Conservation (phyloP, 2,888 invertebrate species). For the Sussaba pulchella region DNA sequence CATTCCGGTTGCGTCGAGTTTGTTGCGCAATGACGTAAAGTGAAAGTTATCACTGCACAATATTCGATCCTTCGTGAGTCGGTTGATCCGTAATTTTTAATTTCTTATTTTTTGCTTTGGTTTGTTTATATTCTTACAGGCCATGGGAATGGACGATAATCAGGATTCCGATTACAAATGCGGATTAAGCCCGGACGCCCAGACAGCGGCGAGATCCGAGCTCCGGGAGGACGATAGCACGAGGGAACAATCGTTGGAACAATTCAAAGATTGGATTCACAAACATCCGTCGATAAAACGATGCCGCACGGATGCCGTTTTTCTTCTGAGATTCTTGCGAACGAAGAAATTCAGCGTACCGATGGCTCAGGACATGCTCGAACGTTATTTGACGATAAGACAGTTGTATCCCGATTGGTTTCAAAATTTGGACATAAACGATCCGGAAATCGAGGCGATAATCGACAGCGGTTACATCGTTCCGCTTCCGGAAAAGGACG, state of each 20-base stretch:
- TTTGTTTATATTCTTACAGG: conserved; percentile 3
- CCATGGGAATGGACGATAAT: conserved; percentile 73
- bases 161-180: conserved; percentile 75
- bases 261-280: conserved; percentile 93
- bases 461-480: conserved; percentile 92
- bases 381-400: conserved; percentile 93
- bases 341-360: conserved; percentile 95
- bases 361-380: conserved; percentile 94
- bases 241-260: conserved; percentile 90
- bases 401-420: conserved; percentile 96
- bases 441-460: conserved; percentile 92
- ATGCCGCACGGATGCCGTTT: conserved; percentile 93
- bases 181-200: conserved; percentile 72
- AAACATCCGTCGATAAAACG: conserved; percentile 93
- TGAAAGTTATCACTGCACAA: background rate
- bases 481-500: conserved; percentile 90
- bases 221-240: conserved; percentile 92
- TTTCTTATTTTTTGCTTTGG: background rate
- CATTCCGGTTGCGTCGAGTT: no score
- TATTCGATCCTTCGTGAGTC: background rate
- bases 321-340: conserved; percentile 93
- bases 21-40: background rate
- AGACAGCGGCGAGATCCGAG: conserved; percentile 84
- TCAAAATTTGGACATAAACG: conserved; percentile 91
- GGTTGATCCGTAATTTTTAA: background rate